These are phyloP conservation scores for Micrasema longulum DNA, from an alignment of 1,140 invertebrate genomes.

Conservation along the genomic window DNA sequence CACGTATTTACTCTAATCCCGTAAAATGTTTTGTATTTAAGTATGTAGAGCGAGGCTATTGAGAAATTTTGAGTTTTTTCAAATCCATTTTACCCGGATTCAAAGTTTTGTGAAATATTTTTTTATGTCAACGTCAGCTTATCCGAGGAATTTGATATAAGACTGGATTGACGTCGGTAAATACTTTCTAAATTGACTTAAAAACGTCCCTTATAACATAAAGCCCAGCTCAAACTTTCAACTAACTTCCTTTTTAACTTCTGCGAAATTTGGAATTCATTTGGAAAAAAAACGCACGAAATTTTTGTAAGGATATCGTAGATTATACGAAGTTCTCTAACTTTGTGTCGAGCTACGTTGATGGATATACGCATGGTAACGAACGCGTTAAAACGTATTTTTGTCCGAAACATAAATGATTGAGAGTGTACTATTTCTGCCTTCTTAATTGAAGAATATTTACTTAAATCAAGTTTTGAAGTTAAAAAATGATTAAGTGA, in stretches of 20 bases:
- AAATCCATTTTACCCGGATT: constrained; percentile 4
- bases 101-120: constrained; percentile 29
- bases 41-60: not conserved
- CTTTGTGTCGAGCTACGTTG: too few species aligned
- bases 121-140: constrained; percentile 5
- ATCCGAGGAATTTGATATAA: constrained; percentile 1
- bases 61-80: not conserved
- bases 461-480: too few species aligned
- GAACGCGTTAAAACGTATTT: too few species aligned
- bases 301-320: not conserved
- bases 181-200: constrained; percentile 32
- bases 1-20: not conserved
- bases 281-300: constrained; percentile 23
- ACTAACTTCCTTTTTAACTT: constrained; percentile 1
- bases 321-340: not conserved
- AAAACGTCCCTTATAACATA: constrained; percentile 2
- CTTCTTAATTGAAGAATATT: too few species aligned
- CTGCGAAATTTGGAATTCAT: constrained; percentile 27
- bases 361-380: too few species aligned
- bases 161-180: constrained; percentile 20
- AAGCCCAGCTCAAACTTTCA: constrained; percentile 9
- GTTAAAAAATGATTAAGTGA: too few species aligned
- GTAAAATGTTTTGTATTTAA: too few species aligned
- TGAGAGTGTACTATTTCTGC: too few species aligned
- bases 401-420: too few species aligned